These are phyloP conservation scores for Takifugu rubripes DNA, from an alignment of 2,797 vertebrate species.

Conservation along the genomic window DNA sequence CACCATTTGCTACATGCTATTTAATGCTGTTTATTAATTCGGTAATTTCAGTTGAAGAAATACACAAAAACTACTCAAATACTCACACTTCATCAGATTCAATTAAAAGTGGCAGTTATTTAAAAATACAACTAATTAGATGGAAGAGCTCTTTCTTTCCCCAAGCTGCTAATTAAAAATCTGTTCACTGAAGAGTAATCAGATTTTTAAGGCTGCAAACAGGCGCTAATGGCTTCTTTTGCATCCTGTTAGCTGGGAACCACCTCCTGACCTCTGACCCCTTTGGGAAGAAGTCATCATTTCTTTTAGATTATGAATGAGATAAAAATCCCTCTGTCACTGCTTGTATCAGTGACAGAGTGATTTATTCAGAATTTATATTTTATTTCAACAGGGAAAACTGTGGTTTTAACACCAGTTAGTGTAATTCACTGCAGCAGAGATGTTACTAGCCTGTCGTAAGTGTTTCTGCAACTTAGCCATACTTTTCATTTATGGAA, in stretches of 20 bases:
- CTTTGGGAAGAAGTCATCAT: no score
- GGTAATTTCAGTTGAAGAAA: neutral
- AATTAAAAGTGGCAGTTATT: conserved; percentile 5
- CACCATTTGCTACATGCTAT: conserved; percentile 13
- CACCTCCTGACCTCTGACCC: conserved; percentile 1
- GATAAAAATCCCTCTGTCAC: no score
- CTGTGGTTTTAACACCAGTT: no score
- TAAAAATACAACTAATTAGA: neutral
- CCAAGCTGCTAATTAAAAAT: conserved; percentile 1
- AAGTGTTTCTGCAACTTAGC: no score
- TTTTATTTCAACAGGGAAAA: no score
- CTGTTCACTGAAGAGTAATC: neutral
- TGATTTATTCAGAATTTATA: no score
- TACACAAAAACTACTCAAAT: neutral
- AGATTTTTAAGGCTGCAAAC: neutral
- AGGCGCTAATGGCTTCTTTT: conserved; percentile 8
- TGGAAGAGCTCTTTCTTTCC: neutral
- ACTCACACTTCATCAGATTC: conserved; percentile 1
- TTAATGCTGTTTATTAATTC: conserved; percentile 11
- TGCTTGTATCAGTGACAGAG: no score
- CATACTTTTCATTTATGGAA: no score
- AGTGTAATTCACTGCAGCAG: no score
- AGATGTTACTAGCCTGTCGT: no score
- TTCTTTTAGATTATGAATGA: no score
- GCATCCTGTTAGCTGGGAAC: conserved; percentile 2